Evolutionary conservation across 2,888 invertebrate genomes (phyloP), one percentile per base, ranked within the genome.

Genomic region (Chymomyza fuscimana): DNA sequence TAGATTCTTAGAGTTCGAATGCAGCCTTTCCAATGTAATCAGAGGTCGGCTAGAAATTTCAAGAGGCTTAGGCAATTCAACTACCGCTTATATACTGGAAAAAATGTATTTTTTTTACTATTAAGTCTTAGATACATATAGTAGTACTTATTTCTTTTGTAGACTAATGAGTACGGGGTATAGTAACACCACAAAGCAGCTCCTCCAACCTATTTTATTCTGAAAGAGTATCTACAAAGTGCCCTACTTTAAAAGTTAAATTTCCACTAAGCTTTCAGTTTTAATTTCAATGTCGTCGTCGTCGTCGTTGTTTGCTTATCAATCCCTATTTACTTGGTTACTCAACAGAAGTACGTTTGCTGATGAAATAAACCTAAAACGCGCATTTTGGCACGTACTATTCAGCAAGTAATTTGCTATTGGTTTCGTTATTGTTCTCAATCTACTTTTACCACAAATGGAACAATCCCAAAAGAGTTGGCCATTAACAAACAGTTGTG

Each of bases 371-470:
- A 15, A 12, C 40, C 40, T 60, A 63, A 69, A 73, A 67, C 74
- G 67, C 64, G 66, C 69, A 74, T 77, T 74, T 65, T 54, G 70
- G 74, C 79, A 79, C 80, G 79, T 79, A 77, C 19, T 46, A 12
- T 46, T 46, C 70, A 62, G 65, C 52, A 25, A 65, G 73, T 60
- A 70, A 67, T 61, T 9, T 46, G 12, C 6, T 12, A 15, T 46
- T 46, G 2, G 40, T 32, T 32, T 9, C 3, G 12, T 46, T 46
- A 12, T 46, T 12, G 6, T 46, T 46, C 40, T 46, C 36, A 4
- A 25, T 5, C 9, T 46, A 46, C 12, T 46, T 36, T 36, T 36
- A 36, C 7, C 40, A 46, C 3, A 46, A 12, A 12, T 10, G 2
- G 40, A 1, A 7, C 32, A 32, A 32, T 7, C 1, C 32, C 32